A percentile compares a stretch with the other conserved stretches of the same genome.
Evolutionary conservation across 2,888 invertebrate species (phyloP).

Genomic region (Macrophya alboannulata): DNA sequence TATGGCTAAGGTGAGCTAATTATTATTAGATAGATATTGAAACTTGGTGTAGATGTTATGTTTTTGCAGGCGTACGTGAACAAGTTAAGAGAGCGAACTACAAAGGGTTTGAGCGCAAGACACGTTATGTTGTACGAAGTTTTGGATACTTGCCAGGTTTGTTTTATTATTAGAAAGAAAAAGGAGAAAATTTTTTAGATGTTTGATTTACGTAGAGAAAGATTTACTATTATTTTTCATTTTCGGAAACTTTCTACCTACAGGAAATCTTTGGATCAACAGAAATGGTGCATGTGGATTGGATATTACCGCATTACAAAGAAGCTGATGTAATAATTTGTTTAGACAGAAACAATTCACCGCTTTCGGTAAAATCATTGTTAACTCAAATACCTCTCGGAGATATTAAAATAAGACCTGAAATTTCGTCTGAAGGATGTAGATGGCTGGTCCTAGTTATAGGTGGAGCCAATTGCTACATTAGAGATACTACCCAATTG

Average conservation of each 20-base stretch:
- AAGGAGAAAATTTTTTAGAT: neutral
- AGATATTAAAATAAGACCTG: slow-evolving; percentile 68
- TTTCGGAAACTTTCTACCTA: neutral
- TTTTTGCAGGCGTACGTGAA: neutral
- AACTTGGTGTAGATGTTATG: neutral
- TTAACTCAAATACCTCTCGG: slow-evolving; percentile 61
- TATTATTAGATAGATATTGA: neutral
- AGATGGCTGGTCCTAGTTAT: slow-evolving; percentile 84
- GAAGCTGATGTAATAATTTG: slow-evolving; percentile 85
- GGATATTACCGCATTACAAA: slow-evolving; percentile 87
- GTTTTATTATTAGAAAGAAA: slow-evolving; percentile 11
- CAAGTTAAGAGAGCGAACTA: neutral
- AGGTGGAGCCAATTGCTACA: slow-evolving; percentile 84
- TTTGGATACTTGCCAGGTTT: slow-evolving; percentile 21
- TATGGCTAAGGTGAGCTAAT: slow-evolving; percentile 81
- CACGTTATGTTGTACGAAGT: neutral
- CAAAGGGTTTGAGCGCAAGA: neutral
- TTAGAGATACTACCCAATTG: slow-evolving; percentile 80
- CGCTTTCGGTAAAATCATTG: slow-evolving; percentile 75
- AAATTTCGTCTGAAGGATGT: slow-evolving; percentile 63
- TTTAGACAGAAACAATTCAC: slow-evolving; percentile 81
- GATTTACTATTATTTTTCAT: neutral
- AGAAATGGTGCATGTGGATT: slow-evolving; percentile 79
- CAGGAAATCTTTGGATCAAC: slow-evolving; percentile 16
- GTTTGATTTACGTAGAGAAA: neutral